phyloP scores from a whole-genome alignment of 1,140 invertebrate species.

The Apis cerana region DNA sequence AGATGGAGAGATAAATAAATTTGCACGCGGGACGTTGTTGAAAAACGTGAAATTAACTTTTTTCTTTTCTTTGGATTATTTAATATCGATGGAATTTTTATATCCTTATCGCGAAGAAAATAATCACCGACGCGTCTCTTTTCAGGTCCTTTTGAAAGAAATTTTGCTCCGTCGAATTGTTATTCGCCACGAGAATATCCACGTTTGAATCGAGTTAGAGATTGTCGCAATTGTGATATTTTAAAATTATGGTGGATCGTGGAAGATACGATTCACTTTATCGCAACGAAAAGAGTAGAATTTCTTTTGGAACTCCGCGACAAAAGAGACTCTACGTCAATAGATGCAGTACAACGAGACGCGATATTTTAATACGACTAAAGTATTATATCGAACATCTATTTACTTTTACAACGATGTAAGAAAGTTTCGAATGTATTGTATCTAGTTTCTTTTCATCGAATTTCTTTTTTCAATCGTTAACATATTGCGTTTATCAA shows the following conservation, averaged over 20 bases:
- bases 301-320: background rate
- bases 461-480: too few relatives aligned
- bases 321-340: background rate
- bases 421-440: background rate
- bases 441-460: too few relatives aligned
- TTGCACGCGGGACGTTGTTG: background rate
- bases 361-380: background rate
- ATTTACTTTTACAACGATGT: background rate
- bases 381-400: background rate
- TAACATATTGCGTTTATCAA: too few relatives aligned
- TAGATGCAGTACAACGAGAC: background rate
- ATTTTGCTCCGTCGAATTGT: too few relatives aligned
- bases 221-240: background rate
- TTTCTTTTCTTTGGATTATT: too few relatives aligned
- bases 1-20: background rate
- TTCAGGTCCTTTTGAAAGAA: too few relatives aligned
- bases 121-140: too few relatives aligned
- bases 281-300: background rate
- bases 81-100: too few relatives aligned
- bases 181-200: too few relatives aligned
- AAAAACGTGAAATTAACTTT: too few relatives aligned
- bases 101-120: too few relatives aligned
- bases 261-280: background rate
- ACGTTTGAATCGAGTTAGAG: background rate
- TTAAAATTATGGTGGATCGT: background rate